Percentiles rank a stretch among this genome's conserved stretches.
These are phyloP conservation scores for Myopa testacea DNA, from an alignment of 2,888 invertebrate genomes.

Conservation along the genomic window DNA sequence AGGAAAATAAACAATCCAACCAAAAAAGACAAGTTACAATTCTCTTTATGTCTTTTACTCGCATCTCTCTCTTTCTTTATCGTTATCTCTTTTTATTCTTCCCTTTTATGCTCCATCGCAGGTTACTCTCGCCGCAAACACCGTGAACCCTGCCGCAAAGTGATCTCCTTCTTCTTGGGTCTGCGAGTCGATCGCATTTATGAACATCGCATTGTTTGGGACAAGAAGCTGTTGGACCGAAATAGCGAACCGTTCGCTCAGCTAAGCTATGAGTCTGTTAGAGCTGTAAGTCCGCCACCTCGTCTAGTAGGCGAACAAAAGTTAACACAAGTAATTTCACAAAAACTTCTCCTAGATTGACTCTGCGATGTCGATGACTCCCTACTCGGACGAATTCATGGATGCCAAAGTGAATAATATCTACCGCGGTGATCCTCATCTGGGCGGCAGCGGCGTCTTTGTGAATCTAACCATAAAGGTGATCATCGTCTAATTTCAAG, in stretches of 20 bases:
- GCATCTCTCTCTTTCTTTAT: not conserved
- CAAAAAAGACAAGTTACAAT: not conserved
- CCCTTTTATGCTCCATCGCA: conserved; percentile 39
- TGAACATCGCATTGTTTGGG: conserved; percentile 84
- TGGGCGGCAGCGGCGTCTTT: conserved; percentile 80
- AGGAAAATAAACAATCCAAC: too few relatives aligned
- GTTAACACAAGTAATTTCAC: not conserved
- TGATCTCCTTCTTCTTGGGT: conserved; percentile 82
- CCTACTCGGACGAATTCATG: conserved; percentile 88
- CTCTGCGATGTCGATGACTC: conserved; percentile 92
- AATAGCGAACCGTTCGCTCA: conserved; percentile 85
- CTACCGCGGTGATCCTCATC: conserved; percentile 77
- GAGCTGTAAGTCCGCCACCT: conserved; percentile 77
- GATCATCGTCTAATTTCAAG: conserved; percentile 54
- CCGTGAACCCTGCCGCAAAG: conserved; percentile 81
- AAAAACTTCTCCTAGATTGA: conserved; percentile 76
- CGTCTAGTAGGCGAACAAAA: not conserved
- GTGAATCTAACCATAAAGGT: conserved; percentile 85
- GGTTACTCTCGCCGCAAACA: conserved; percentile 77
- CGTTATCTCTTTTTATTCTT: not conserved
- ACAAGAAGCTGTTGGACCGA: conserved; percentile 77
- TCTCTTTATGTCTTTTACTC: not conserved
- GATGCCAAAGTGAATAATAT: conserved; percentile 84
- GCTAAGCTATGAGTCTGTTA: conserved; percentile 85
- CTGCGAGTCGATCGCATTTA: conserved; percentile 86